Conservation (phyloP, 1,140 invertebrate genomes). For the Euwallacea fornicatus region DNA sequence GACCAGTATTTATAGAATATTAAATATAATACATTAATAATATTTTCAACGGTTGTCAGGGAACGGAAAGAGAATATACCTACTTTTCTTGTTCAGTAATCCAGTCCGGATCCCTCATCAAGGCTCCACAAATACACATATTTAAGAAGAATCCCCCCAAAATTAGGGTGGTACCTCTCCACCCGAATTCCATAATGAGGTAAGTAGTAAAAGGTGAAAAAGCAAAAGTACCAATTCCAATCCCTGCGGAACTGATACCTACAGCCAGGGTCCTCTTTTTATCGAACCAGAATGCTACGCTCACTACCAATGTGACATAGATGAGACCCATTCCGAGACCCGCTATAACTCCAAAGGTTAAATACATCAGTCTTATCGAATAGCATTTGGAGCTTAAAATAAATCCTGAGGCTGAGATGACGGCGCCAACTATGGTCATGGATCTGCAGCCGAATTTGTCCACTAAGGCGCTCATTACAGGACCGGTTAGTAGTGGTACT, state of each 20-base stretch:
- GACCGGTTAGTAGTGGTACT: constrained; percentile 83
- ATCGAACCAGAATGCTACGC: constrained; percentile 96
- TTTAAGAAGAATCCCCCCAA: constrained; percentile 64
- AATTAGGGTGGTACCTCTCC: constrained; percentile 82
- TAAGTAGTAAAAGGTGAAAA: constrained; percentile 80
- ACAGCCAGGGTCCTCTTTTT: constrained; percentile 88
- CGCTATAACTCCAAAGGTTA: constrained; percentile 85
- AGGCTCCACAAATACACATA: constrained; percentile 83
- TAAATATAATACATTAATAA: no score
- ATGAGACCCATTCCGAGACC: constrained; percentile 84
- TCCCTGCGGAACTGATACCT: constrained; percentile 88
- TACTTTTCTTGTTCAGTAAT: constrained; percentile 60
- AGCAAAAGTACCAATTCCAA: constrained; percentile 81
- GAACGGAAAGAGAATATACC: not conserved
- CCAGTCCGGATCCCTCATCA: constrained; percentile 86
- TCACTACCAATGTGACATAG: constrained; percentile 88
- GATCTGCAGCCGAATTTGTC: constrained; percentile 85
- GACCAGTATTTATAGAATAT: no score
- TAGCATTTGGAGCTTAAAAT: constrained; percentile 72
- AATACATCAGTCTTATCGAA: constrained; percentile 74
- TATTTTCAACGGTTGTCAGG: no score
- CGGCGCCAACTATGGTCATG: constrained; percentile 78
- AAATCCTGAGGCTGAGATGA: constrained; percentile 78
- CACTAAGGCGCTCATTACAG: constrained; percentile 81
- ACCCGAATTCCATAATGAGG: constrained; percentile 77